Percentiles rank a stretch among this genome's conserved stretches.
These are phyloP conservation scores for Mercenaria mercenaria DNA, from an alignment of 1,140 invertebrate species.

Conservation along the genomic window DNA sequence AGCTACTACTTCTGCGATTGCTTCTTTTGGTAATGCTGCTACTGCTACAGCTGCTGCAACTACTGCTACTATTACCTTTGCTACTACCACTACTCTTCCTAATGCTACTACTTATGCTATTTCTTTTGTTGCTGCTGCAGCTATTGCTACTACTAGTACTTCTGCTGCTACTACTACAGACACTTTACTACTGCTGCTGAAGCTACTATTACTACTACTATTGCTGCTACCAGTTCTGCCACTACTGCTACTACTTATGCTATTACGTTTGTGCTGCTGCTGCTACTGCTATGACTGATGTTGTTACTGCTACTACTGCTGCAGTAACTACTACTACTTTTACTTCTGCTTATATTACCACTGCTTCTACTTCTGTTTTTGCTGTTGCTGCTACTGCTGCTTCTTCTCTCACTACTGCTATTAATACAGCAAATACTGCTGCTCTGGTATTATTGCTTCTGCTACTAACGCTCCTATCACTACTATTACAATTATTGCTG, in stretches of 20 bases:
- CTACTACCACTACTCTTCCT: not conserved
- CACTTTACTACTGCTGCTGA: not conserved
- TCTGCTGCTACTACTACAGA: not conserved
- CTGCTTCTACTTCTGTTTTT: not conserved
- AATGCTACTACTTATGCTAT: not conserved
- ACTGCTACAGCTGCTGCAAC: not conserved
- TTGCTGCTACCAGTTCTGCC: not conserved
- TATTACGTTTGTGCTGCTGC: not conserved
- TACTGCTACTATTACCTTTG: not conserved
- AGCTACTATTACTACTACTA: constrained; percentile 3
- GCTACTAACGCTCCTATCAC: constrained; percentile 40
- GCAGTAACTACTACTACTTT: not conserved
- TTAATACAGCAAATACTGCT: constrained; percentile 14
- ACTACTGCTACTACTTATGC: constrained; percentile 8
- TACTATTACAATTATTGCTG: constrained; percentile 54
- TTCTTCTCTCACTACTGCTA: not conserved
- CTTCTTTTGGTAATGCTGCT: not conserved
- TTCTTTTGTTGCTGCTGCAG: not conserved
- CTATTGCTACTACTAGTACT: constrained; percentile 4
- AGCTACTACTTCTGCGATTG: not conserved
- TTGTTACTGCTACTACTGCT: constrained; percentile 15
- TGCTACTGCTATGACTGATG: not conserved
- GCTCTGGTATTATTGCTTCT: constrained; percentile 32
- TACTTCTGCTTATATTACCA: not conserved
- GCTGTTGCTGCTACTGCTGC: not conserved